These are phyloP conservation scores for Cherax destructor DNA, from an alignment of 1,140 invertebrate genomes.

Conservation along the genomic window DNA sequence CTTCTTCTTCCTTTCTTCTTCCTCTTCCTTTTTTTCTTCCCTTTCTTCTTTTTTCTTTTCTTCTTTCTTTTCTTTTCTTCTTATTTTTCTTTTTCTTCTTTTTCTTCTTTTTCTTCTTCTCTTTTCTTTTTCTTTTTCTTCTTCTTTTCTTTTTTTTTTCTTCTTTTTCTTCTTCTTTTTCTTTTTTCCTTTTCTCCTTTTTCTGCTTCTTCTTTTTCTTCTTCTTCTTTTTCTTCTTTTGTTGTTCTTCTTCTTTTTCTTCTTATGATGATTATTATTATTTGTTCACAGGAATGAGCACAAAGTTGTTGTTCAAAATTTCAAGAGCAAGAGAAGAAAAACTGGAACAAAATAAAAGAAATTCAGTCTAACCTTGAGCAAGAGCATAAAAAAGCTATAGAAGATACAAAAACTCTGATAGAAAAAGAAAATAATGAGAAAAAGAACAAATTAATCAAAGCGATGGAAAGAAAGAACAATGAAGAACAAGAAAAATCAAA, in stretches of 20 bases:
- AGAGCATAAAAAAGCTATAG: conserved; percentile 23
- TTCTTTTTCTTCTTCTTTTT: too few relatives aligned
- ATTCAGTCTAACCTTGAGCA: conserved; percentile 20
- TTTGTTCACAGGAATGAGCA: conserved; percentile 43
- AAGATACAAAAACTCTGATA: background rate
- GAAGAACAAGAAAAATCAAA: conserved; percentile 36
- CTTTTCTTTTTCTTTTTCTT: too few relatives aligned
- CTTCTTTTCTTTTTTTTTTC: too few relatives aligned
- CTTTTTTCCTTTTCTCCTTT: too few relatives aligned
- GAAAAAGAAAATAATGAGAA: conserved; percentile 25
- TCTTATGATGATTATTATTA: too few relatives aligned
- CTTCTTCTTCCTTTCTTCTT: conserved; percentile 1
- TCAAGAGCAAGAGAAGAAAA: conserved; percentile 48
- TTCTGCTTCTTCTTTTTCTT: too few relatives aligned
- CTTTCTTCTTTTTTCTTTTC: background rate
- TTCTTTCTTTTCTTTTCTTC: background rate
- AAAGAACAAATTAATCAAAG: conserved; percentile 31
- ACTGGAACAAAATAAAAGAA: conserved; percentile 2
- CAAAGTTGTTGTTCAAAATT: conserved; percentile 12
- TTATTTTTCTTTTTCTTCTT: too few relatives aligned
- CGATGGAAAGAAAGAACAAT: conserved; percentile 27
- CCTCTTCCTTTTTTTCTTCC: background rate
- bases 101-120: too few relatives aligned
- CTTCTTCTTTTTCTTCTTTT: too few relatives aligned
- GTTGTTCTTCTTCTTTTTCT: too few relatives aligned